Percentiles rank a stretch among this genome's conserved stretches.
Evolutionary conservation across 2,888 invertebrate genomes (phyloP).

Genomic region (Nymphalis c-album): DNA sequence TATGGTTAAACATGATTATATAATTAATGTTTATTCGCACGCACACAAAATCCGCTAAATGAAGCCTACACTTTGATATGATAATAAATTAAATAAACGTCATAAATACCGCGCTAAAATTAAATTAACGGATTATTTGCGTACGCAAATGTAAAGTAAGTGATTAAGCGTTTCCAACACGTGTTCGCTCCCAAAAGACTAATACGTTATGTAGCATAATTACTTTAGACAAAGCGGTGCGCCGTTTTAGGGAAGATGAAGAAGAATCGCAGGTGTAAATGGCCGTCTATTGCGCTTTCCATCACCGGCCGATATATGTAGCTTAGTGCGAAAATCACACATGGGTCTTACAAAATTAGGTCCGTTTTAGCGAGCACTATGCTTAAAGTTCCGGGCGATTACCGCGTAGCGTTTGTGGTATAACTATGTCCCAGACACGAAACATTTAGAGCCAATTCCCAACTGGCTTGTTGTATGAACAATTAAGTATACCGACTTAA

Average conservation of each 20-base stretch:
- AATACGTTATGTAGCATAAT: slow-evolving; percentile 79
- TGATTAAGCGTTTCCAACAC: slow-evolving; percentile 78
- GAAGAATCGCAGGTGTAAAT: slow-evolving; percentile 80
- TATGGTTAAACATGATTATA: slow-evolving; percentile 65
- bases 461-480: slow-evolving; percentile 78
- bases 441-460: slow-evolving; percentile 78
- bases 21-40: slow-evolving; percentile 71
- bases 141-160: slow-evolving; percentile 78
- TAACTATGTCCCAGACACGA: slow-evolving; percentile 68
- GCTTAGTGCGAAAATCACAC: slow-evolving; percentile 38
- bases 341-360: slow-evolving; percentile 50
- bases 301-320: slow-evolving; percentile 51
- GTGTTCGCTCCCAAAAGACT: slow-evolving; percentile 78
- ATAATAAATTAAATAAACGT: slow-evolving; percentile 78
- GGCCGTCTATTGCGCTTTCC: slow-evolving; percentile 74
- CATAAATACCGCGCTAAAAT: slow-evolving; percentile 75
- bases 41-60: slow-evolving; percentile 68
- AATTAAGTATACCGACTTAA: slow-evolving; percentile 75
- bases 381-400: slow-evolving; percentile 50
- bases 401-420: slow-evolving; percentile 67
- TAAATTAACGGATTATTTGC: slow-evolving; percentile 78
- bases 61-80: slow-evolving; percentile 75
- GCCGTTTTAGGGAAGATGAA: slow-evolving; percentile 78
- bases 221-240: slow-evolving; percentile 75
- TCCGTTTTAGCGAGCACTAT: slow-evolving; percentile 58